phyloP scores from a whole-genome alignment of 2,797 vertebrate species.

The Siniperca undulata region DNA sequence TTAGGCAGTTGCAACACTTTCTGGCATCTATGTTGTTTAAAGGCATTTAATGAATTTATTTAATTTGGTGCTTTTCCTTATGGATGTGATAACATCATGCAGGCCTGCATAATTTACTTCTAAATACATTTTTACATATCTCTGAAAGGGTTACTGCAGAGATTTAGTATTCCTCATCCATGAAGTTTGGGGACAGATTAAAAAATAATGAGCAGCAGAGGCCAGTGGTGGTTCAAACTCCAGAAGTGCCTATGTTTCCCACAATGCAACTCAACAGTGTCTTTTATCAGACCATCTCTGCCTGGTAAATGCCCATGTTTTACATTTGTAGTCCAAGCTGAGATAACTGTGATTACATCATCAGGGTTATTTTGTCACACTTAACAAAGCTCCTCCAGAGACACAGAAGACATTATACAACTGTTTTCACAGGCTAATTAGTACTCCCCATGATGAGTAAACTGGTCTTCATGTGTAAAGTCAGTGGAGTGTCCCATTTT shows the following conservation, averaged over 20 bases:
- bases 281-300: neutral
- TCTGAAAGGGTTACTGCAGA: neutral
- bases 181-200: neutral
- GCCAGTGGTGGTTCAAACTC: neutral
- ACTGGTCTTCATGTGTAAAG: conserved; percentile 4
- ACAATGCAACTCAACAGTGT: neutral
- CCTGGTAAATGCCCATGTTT: neutral
- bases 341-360: conserved; percentile 22
- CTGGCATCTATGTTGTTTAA: conserved; percentile 8
- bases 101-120: neutral
- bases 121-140: neutral
- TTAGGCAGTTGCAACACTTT: neutral
- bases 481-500: neutral
- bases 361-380: conserved; percentile 3
- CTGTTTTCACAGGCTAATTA: conserved; percentile 5
- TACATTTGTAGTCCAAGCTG: neutral
- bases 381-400: conserved; percentile 7
- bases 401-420: conserved; percentile 25
- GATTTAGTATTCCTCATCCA: neutral
- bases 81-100: neutral
- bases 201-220: neutral
- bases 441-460: neutral
- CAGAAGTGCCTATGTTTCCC: neutral
- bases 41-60: conserved; percentile 16
- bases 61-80: neutral